Evolutionary conservation across 2,888 invertebrate species (phyloP).

Genomic region (Cylloceria caligata): DNA sequence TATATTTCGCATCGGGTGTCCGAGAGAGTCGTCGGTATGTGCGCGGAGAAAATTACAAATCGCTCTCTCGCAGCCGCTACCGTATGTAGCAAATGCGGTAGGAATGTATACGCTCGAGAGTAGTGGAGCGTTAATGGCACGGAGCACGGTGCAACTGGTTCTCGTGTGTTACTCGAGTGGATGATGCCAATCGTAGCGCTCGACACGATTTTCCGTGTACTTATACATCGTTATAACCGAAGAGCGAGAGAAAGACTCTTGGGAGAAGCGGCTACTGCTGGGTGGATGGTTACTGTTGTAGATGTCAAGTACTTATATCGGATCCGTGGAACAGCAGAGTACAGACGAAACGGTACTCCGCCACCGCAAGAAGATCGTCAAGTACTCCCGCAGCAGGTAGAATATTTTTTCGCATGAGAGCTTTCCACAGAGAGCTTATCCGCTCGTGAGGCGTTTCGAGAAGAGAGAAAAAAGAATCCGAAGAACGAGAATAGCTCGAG

Average conservation of each 20-base stretch:
- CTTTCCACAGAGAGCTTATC: slow-evolving; percentile 55
- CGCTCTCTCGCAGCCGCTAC: slow-evolving; percentile 56
- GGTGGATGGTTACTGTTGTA: not conserved
- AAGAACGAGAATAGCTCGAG: slow-evolving; percentile 66
- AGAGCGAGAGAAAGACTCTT: not conserved
- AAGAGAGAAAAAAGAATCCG: slow-evolving; percentile 46
- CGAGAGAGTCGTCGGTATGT: slow-evolving; percentile 66
- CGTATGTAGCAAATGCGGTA: slow-evolving; percentile 19
- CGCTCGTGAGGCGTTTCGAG: slow-evolving; percentile 20
- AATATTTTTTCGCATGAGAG: slow-evolving; percentile 32
- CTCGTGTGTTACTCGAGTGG: slow-evolving; percentile 11
- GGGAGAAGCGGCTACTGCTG: not conserved
- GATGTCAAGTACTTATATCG: slow-evolving; percentile 15
- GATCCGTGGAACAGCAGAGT: slow-evolving; percentile 12
- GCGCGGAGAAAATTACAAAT: slow-evolving; percentile 78
- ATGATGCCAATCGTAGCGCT: slow-evolving; percentile 23
- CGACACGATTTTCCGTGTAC: slow-evolving; percentile 24
- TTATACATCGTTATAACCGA: not conserved
- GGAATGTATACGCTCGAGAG: slow-evolving; percentile 49
- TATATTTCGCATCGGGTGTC: slow-evolving; percentile 75
- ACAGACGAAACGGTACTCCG: slow-evolving; percentile 7
- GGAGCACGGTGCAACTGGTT: not conserved
- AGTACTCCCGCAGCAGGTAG: not conserved
- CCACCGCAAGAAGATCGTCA: not conserved
- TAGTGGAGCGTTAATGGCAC: slow-evolving; percentile 75